Conservation (phyloP, 2,113 vertebrate genomes). For the Gracilinanus agilis region DNA sequence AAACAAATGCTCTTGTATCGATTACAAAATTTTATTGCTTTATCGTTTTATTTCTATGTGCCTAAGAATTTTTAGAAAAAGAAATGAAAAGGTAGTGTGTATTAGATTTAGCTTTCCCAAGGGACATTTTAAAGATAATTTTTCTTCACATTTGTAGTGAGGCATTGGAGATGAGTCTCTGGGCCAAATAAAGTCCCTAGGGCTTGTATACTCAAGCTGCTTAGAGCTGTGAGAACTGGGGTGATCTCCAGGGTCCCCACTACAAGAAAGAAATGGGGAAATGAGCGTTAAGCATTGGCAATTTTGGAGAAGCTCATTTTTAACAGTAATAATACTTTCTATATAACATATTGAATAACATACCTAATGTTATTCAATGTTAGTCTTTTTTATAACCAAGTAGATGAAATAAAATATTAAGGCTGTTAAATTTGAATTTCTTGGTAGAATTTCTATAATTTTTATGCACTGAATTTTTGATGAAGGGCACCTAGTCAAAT, state of each 20-base stretch:
- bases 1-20: not conserved
- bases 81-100: not conserved
- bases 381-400: not conserved
- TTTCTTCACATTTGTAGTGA: not conserved
- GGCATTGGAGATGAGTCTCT: not conserved
- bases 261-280: not conserved
- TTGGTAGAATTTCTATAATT: slow-evolving; percentile 4
- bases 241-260: not conserved
- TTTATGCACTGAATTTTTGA: not conserved
- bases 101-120: not conserved
- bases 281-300: not conserved
- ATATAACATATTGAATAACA: not conserved
- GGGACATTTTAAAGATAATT: not conserved
- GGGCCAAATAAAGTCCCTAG: not conserved
- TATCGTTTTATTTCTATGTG: not conserved
- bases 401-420: slow-evolving; percentile 12
- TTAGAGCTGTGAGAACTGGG: not conserved
- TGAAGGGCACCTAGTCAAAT: not conserved
- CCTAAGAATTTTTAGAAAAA: slow-evolving; percentile 19
- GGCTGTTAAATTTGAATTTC: not conserved
- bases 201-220: not conserved
- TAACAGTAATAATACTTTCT: slow-evolving; percentile 8
- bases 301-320: not conserved
- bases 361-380: not conserved
- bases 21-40: not conserved